Evolutionary conservation across 1,140 invertebrate genomes (phyloP), one percentile per base, ranked within the genome.

Genomic region (Pseudomyrmex gracilis): DNA sequence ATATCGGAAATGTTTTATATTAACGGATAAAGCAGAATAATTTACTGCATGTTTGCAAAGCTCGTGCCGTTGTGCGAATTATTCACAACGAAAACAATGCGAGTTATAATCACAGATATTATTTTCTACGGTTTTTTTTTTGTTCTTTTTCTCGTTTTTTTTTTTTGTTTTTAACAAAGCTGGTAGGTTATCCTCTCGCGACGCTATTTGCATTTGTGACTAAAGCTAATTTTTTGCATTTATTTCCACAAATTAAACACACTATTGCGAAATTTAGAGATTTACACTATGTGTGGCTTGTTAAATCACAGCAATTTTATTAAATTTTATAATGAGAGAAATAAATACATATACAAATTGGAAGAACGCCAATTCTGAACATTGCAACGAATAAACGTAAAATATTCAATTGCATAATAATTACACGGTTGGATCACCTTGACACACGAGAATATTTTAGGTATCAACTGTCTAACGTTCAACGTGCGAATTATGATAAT

Each of bases 51-150:
- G 47, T 78, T 78, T 49, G 64, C 15, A 15, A 1, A n/a, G 53
- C 15, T 34, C 34, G 34, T 3, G 17, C 34, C 13, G 2, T 57
- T 77, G 34, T 53, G 53, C 15, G 13, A 7, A 20, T 57, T 68
- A 66, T 45, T 78, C 34, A n/a, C 7, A 0, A 2, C 24, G 64
- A 53, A 73, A 73, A 76, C 51, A 22, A 45, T 45, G 8, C 34
- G 20, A 45, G 10, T 76, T 17, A n/a, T 78, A 78, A 68, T 78
- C 47, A 68, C 9, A 68, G 45, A 10, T 22, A 34, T 34, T 13
- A 78, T 51, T 68, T 78, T 5, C 34, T 12, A n/a, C 2, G 24
- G 66, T 77, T 78, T 78, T 68, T 68, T 10, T 67, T 78, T 57
- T 34, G n/a, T n/a, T n/a, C n/a, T n/a, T n/a, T n/a, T n/a, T n/a